Percentiles rank a stretch among this genome's conserved stretches.
phyloP scores from a whole-genome alignment of 2,113 vertebrate species.

The Xenopus borealis region DNA sequence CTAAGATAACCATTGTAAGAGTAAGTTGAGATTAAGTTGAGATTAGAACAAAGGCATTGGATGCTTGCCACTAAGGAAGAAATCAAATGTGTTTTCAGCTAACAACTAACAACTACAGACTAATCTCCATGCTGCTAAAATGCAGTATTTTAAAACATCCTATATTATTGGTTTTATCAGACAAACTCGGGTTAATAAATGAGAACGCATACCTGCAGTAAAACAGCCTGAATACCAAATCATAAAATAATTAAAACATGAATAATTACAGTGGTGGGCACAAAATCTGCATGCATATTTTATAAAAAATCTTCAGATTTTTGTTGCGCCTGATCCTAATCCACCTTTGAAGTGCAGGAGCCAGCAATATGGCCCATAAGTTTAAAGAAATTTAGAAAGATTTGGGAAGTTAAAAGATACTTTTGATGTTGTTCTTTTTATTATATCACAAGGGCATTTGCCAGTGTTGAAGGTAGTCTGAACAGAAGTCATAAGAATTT shows the following conservation, averaged over 20 bases:
- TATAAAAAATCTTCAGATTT: conserved; percentile 69
- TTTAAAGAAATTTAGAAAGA: conserved; percentile 79
- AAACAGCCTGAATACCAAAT: conserved; percentile 16
- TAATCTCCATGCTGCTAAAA: too few species aligned
- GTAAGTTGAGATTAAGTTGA: too few species aligned
- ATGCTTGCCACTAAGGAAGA: too few species aligned
- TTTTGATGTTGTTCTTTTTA: conserved; percentile 78
- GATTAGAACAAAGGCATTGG: too few species aligned
- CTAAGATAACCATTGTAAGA: too few species aligned
- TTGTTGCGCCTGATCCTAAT: conserved; percentile 70
- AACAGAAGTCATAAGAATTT: conserved; percentile 55
- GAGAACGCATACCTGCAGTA: conserved; percentile 6
- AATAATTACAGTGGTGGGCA: conserved; percentile 70
- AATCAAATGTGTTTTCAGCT: too few species aligned
- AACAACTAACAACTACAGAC: too few species aligned
- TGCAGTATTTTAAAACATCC: too few species aligned
- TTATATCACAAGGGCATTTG: conserved; percentile 70
- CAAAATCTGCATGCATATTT: conserved; percentile 72
- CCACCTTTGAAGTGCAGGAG: conserved; percentile 74
- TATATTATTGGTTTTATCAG: too few species aligned
- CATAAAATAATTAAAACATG: conserved; percentile 61
- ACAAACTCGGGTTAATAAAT: too few species aligned
- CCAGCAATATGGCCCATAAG: conserved; percentile 73
- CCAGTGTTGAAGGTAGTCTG: conserved; percentile 57
- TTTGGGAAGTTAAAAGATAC: conserved; percentile 75